Percentiles rank a stretch among this genome's conserved stretches.
Conservation (phyloP, 2,888 invertebrate species). For the Tachystola acroxantha region DNA sequence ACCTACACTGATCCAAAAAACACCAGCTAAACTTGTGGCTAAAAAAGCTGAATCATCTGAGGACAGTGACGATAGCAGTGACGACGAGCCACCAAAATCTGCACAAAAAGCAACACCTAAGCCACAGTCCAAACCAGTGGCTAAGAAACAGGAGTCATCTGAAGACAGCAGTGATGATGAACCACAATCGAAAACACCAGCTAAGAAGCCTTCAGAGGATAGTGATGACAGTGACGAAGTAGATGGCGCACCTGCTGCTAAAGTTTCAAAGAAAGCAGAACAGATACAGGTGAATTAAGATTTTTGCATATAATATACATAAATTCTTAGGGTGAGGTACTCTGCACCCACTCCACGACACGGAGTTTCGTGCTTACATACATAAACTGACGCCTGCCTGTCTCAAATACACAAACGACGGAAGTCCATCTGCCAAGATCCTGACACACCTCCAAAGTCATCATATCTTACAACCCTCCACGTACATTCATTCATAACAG, state of each 20-base stretch:
- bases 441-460: no score
- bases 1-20: slow-evolving; percentile 30
- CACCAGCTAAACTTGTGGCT: slow-evolving; percentile 20
- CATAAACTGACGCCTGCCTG: no score
- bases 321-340: no score
- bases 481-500: no score
- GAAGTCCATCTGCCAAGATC: no score
- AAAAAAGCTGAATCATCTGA: slow-evolving; percentile 25
- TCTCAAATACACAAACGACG: no score
- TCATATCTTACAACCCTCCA: no score
- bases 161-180: slow-evolving; percentile 33
- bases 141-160: slow-evolving; percentile 26
- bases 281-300: slow-evolving; percentile 27
- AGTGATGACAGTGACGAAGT: slow-evolving; percentile 26
- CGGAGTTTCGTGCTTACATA: no score
- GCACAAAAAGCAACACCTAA: slow-evolving; percentile 25
- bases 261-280: slow-evolving; percentile 35
- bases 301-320: not conserved
- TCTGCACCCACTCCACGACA: no score
- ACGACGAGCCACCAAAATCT: slow-evolving; percentile 20
- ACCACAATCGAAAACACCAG: slow-evolving; percentile 34
- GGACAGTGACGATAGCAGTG: slow-evolving; percentile 18
- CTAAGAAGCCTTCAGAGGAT: slow-evolving; percentile 18
- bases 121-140: slow-evolving; percentile 15
- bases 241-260: slow-evolving; percentile 35